A percentile compares a stretch with the other conserved stretches of the same genome.
These are phyloP conservation scores for Pseudorhombus dupliciocellatus DNA, from an alignment of 2,113 vertebrate species.

Conservation along the genomic window DNA sequence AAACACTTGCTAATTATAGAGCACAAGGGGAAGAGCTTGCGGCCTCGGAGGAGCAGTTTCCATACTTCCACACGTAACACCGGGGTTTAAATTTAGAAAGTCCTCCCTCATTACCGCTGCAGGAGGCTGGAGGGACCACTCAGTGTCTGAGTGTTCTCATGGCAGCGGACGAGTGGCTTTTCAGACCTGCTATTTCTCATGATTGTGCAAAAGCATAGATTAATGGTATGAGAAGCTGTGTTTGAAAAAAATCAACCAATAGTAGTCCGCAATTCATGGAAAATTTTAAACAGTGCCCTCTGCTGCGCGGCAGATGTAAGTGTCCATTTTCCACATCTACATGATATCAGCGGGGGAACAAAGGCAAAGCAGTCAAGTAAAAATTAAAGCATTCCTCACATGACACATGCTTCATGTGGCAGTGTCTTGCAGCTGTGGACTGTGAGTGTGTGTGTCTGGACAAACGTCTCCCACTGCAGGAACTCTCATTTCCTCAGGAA, in stretches of 20 bases:
- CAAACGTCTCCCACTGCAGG: constrained; percentile 33
- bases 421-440: neutral
- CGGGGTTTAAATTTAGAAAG: constrained; percentile 48
- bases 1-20: constrained; percentile 58
- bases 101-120: neutral
- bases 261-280: neutral
- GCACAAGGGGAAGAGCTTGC: constrained; percentile 38
- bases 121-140: neutral
- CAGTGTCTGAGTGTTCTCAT: neutral
- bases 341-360: neutral
- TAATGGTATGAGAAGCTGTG: neutral
- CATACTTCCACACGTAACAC: constrained; percentile 26
- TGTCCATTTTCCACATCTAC: neutral
- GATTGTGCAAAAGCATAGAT: neutral
- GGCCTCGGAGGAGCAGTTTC: constrained; percentile 41
- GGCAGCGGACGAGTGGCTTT: too few relatives aligned
- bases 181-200: neutral
- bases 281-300: constrained; percentile 50
- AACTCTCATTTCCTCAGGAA: constrained; percentile 70
- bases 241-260: neutral
- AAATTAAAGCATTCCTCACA: neutral
- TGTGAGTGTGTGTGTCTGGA: constrained; percentile 7
- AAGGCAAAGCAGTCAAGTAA: neutral
- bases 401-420: neutral
- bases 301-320: constrained; percentile 17